Percentiles rank a stretch among this genome's conserved stretches.
Evolutionary conservation across 2,888 invertebrate genomes (phyloP).

Genomic region (Meghimatium bilineatum): DNA sequence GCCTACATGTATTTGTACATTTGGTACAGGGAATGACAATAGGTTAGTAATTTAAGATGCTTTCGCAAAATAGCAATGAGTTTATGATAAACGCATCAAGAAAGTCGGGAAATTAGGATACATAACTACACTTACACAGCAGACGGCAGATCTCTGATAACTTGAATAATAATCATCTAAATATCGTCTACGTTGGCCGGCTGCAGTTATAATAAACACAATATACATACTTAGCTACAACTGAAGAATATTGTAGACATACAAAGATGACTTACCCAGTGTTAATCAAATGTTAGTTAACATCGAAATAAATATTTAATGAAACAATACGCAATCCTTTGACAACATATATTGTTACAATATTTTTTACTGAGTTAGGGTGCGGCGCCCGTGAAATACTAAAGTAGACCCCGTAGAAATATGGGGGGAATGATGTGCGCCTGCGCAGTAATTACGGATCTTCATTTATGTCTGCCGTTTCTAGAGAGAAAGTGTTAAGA

Average conservation of each 20-base stretch:
- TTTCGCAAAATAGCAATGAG: no score
- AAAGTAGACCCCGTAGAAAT: constrained; percentile 62
- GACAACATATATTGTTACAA: constrained; percentile 50
- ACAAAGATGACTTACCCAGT: constrained; percentile 51
- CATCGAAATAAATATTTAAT: constrained; percentile 49
- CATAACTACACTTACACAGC: no score
- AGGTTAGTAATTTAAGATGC: no score
- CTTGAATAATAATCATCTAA: neutral
- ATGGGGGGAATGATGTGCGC: constrained; percentile 54
- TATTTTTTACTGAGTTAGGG: constrained; percentile 54
- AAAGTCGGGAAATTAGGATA: no score
- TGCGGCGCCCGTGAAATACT: constrained; percentile 64
- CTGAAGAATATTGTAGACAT: neutral
- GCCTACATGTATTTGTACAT: no score
- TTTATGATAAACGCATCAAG: no score
- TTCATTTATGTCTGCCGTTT: neutral
- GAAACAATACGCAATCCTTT: constrained; percentile 44
- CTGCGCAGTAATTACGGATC: constrained; percentile 56
- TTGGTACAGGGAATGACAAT: no score
- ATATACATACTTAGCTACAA: neutral
- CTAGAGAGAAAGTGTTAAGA: neutral
- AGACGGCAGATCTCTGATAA: neutral
- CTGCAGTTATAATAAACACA: neutral
- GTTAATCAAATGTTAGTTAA: constrained; percentile 36
- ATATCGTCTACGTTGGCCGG: neutral